phyloP scores from a whole-genome alignment of 2,888 invertebrate species.

The Phalangium opilio region DNA sequence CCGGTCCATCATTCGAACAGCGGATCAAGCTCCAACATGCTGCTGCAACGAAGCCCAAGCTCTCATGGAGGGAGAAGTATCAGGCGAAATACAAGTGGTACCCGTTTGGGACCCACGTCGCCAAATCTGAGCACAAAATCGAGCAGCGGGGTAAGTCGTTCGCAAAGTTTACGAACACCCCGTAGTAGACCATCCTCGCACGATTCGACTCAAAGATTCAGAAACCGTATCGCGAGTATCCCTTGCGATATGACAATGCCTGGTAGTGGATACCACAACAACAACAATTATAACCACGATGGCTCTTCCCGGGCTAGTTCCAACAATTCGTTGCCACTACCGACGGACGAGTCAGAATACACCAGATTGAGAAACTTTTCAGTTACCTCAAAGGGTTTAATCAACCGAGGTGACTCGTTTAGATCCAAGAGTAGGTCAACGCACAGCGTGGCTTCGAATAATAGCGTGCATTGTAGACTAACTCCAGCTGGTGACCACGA shows the following conservation, averaged over 20 bases:
- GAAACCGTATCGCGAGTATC: conserved; percentile 17
- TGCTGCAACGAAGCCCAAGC: too few relatives aligned
- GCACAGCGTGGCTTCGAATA: conserved; percentile 13
- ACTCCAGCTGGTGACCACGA: too few relatives aligned
- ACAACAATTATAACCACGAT: neutral
- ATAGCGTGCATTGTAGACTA: too few relatives aligned
- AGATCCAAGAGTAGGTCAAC: conserved; percentile 43
- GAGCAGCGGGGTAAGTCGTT: conserved; percentile 38
- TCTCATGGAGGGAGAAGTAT: too few relatives aligned
- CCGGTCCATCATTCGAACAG: too few relatives aligned
- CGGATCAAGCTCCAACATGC: too few relatives aligned
- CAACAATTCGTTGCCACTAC: conserved; percentile 12
- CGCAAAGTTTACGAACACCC: conserved; percentile 65
- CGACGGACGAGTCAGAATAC: conserved; percentile 21
- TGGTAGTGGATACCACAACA: neutral
- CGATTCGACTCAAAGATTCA: conserved; percentile 15
- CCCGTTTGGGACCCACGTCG: too few relatives aligned
- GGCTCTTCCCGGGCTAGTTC: conserved; percentile 6
- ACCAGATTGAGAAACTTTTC: conserved; percentile 42
- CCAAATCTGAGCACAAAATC: too few relatives aligned
- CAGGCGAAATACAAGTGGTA: too few relatives aligned
- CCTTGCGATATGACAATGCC: conserved; percentile 14
- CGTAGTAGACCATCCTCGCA: conserved; percentile 40
- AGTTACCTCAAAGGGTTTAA: conserved; percentile 73
- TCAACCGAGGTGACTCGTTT: conserved; percentile 78